A percentile compares a stretch with the other conserved stretches of the same genome.
Conservation (phyloP, 2,888 invertebrate species). For the Scrobipalpa costella region DNA sequence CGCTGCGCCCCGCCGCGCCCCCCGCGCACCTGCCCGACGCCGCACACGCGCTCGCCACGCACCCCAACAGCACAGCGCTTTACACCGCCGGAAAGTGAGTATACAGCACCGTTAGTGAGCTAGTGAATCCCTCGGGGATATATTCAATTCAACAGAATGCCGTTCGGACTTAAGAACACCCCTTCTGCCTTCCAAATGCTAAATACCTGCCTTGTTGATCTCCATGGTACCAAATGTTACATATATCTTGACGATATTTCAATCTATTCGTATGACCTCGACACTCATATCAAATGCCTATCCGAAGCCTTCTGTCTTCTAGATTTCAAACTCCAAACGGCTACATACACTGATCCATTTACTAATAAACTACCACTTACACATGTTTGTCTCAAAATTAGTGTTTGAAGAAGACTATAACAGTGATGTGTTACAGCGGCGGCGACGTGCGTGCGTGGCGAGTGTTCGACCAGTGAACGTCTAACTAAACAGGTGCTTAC, state of each 20-base stretch:
- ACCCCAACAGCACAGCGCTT: conserved; percentile 71
- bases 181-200: too few relatives aligned
- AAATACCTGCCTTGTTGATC: too few relatives aligned
- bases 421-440: conserved; percentile 82
- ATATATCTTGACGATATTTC: too few relatives aligned
- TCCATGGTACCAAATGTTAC: too few relatives aligned
- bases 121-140: background rate
- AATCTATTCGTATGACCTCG: too few relatives aligned
- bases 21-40: conserved; percentile 76
- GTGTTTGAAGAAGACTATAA: background rate
- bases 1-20: conserved; percentile 77
- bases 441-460: conserved; percentile 87
- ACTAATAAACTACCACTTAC: background rate
- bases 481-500: conserved; percentile 49
- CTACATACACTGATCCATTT: too few relatives aligned
- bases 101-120: background rate
- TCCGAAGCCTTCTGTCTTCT: too few relatives aligned
- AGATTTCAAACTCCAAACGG: too few relatives aligned
- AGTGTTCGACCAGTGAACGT: conserved; percentile 64
- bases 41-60: conserved; percentile 85
- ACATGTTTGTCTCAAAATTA: too few relatives aligned
- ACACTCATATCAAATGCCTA: too few relatives aligned
- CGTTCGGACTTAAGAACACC: too few relatives aligned
- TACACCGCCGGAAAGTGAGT: conserved; percentile 91
- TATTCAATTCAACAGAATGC: too few relatives aligned